Evolutionary conservation across 2,797 vertebrate genomes (phyloP), one percentile per base, ranked within the genome.

Genomic region (Novumbra hubbsi): DNA sequence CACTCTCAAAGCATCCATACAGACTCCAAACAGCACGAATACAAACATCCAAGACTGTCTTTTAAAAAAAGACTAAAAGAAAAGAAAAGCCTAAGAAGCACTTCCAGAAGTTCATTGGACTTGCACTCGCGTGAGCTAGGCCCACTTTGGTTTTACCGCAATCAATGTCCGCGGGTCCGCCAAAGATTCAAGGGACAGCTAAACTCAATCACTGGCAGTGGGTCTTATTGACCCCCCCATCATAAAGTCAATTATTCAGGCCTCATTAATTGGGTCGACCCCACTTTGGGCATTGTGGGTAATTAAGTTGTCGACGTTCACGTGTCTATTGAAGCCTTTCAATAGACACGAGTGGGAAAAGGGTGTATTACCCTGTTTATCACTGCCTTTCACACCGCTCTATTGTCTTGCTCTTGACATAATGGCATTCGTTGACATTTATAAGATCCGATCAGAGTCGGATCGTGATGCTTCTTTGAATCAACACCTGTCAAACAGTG

Each of bases 211-310:
- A 11, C 41, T 45, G 41, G 41, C 41, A 14, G 9, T 11, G 41
- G 1, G 8, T 14, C 41, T 45, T 45, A 45, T 45, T 12, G 41
- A 45, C 41, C 41, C 41, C 3, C 41, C 3, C 12, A 45, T 45
- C 41, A 45, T 45, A 14, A 14, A 12, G 41, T 45, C 41, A 73
- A 52, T 32, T 72, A 74, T 73, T 52, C 55, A 57, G 67, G 30
- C 74, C 55, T 81, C 73, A 78, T 81, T 75, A 80, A 73, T 14
- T n/a, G 27, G 60, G 28, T 15, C 50, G 19, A 32, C 19, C 7
- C 27, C 52, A 73, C 68, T 71, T 68, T 68, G 70, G 70, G 19
- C 68, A 16, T 57, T 73, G 66, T 57, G n/a, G 65, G 60, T 72
- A 76, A 78, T 74, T 60, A 72, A 73, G 55, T 69, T n/a, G 60